phyloP scores from a whole-genome alignment of 2,888 invertebrate genomes.

The Eupithecia exiguata region DNA sequence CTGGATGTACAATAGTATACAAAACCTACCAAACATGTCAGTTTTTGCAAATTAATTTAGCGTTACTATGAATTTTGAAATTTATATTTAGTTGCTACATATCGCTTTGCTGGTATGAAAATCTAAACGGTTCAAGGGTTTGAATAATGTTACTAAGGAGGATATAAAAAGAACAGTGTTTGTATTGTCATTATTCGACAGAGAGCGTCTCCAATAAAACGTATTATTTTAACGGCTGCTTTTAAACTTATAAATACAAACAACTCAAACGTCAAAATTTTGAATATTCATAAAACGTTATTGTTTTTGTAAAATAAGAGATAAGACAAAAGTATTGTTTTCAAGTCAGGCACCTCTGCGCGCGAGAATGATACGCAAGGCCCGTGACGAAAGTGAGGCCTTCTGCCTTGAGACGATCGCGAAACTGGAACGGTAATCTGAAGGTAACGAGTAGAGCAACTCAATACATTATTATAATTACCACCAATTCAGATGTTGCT shows the following conservation, averaged over 20 bases:
- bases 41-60: neutral
- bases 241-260: conserved; percentile 7
- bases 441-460: conserved; percentile 20
- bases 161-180: neutral
- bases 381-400: conserved; percentile 30
- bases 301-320: conserved; percentile 31
- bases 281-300: conserved; percentile 40
- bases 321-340: conserved; percentile 35
- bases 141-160: neutral
- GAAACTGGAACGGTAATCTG: conserved; percentile 42
- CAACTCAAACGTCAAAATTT: conserved; percentile 22
- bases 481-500: conserved; percentile 9
- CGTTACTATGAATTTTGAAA: neutral
- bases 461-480: conserved; percentile 13
- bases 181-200: neutral
- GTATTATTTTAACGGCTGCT: neutral
- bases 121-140: neutral
- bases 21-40: neutral
- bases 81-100: neutral
- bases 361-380: conserved; percentile 33
- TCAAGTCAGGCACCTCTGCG: conserved; percentile 30
- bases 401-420: conserved; percentile 24
- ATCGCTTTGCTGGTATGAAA: neutral
- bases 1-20: neutral
- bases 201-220: conserved; percentile 2